These are phyloP conservation scores for Cantharis rustica DNA, from an alignment of 2,888 invertebrate species.

Conservation along the genomic window DNA sequence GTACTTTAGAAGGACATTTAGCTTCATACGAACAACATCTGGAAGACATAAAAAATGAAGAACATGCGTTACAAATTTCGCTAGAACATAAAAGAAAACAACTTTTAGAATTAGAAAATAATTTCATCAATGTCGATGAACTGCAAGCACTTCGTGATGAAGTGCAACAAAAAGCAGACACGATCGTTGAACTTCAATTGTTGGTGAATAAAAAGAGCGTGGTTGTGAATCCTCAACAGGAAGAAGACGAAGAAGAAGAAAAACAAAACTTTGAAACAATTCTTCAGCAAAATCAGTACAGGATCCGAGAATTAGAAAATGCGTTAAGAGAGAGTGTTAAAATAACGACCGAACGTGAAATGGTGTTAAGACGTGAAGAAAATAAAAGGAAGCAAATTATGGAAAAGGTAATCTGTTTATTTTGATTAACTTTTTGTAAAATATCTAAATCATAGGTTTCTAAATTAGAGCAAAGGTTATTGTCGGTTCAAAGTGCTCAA, in stretches of 20 bases:
- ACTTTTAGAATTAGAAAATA: constrained; percentile 38
- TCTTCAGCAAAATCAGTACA: constrained; percentile 60
- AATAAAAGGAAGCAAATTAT: constrained; percentile 66
- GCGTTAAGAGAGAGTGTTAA: constrained; percentile 81
- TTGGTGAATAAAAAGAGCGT: constrained; percentile 54
- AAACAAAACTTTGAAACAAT: constrained; percentile 60
- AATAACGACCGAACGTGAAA: constrained; percentile 72
- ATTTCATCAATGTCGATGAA: constrained; percentile 36
- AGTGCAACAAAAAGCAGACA: constrained; percentile 32
- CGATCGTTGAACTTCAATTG: constrained; percentile 49
- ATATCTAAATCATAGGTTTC: constrained; percentile 60
- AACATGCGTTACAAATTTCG: constrained; percentile 40
- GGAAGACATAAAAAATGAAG: constrained; percentile 59
- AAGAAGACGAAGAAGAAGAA: constrained; percentile 57
- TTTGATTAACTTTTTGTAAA: background rate
- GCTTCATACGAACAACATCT: constrained; percentile 61
- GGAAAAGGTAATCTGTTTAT: constrained; percentile 61
- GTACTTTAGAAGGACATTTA: constrained; percentile 60
- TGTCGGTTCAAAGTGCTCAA: constrained; percentile 72
- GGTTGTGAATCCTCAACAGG: constrained; percentile 58
- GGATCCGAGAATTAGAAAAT: constrained; percentile 72
- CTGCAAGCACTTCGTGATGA: constrained; percentile 36
- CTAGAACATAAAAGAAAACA: constrained; percentile 41
- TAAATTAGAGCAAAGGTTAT: constrained; percentile 71
- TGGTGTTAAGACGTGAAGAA: constrained; percentile 69